Evolutionary conservation across 2,797 vertebrate species (phyloP).

Genomic region (Rhadinocentrus ornatus): DNA sequence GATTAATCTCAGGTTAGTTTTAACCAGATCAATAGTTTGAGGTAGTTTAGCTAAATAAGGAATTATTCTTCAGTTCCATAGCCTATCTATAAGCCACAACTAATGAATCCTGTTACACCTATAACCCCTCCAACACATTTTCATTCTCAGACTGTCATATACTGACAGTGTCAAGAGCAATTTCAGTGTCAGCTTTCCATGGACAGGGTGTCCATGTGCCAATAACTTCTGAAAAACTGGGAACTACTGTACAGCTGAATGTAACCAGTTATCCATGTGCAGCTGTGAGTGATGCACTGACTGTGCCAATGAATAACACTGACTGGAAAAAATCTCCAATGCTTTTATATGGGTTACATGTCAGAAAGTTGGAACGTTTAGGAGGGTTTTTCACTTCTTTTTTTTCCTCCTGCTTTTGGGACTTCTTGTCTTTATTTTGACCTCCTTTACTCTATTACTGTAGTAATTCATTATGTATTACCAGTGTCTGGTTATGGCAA

Average conservation of each 20-base stretch:
- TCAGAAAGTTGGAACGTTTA: background rate
- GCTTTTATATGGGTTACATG: background rate
- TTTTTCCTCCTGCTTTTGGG: background rate
- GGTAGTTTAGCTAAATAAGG: background rate
- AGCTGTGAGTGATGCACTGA: background rate
- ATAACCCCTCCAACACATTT: background rate
- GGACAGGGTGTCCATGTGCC: background rate
- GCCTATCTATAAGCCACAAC: background rate
- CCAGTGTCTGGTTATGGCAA: background rate
- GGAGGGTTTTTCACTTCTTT: background rate
- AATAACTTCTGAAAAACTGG: background rate
- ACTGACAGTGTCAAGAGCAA: background rate
- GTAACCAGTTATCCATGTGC: background rate
- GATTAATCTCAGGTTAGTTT: background rate
- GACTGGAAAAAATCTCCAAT: background rate
- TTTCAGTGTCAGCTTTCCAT: background rate
- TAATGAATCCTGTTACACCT: background rate
- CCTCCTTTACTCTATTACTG: background rate
- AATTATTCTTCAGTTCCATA: background rate
- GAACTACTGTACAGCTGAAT: background rate
- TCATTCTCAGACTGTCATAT: background rate
- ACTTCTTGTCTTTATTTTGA: background rate
- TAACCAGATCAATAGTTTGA: background rate
- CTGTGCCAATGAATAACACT: background rate
- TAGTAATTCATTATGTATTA: background rate